Percentiles rank a stretch among this genome's conserved stretches.
These are phyloP conservation scores for Epizoanthus scotinus DNA, from an alignment of 92 coral and sea anemone genomes.

Conservation along the genomic window DNA sequence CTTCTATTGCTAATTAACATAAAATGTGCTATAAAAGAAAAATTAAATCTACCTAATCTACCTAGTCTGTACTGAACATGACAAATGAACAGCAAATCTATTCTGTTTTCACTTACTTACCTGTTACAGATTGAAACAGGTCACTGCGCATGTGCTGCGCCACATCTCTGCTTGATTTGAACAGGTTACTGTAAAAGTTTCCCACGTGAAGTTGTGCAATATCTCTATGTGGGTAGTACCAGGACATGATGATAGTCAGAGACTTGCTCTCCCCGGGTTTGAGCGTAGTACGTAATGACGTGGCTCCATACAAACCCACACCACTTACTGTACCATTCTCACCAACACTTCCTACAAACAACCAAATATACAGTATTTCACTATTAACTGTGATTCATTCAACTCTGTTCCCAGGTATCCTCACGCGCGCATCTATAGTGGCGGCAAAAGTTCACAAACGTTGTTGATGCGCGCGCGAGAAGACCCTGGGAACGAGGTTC, in stretches of 20 bases:
- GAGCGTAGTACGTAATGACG: slow-evolving; percentile 56
- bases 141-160: slow-evolving; percentile 82
- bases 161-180: slow-evolving; percentile 76
- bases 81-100: too few species aligned
- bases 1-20: too few species aligned
- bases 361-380: background rate
- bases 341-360: slow-evolving; percentile 61
- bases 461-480: too few species aligned
- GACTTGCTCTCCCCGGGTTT: slow-evolving; percentile 82
- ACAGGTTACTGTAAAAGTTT: slow-evolving; percentile 63
- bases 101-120: background rate
- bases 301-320: slow-evolving; percentile 74
- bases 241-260: slow-evolving; percentile 73
- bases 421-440: too few species aligned
- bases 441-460: too few species aligned
- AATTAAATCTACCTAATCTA: too few species aligned
- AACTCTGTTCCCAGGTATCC: too few species aligned
- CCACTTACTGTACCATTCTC: slow-evolving; percentile 31
- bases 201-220: slow-evolving; percentile 74
- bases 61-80: too few species aligned
- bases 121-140: slow-evolving; percentile 54
- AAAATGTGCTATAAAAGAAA: too few species aligned
- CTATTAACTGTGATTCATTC: too few species aligned
- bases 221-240: slow-evolving; percentile 90
- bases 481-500: too few species aligned